Percentiles rank a stretch among this genome's conserved stretches.
phyloP scores from a whole-genome alignment of 2,888 invertebrate genomes.

The Heliconius ethilla region DNA sequence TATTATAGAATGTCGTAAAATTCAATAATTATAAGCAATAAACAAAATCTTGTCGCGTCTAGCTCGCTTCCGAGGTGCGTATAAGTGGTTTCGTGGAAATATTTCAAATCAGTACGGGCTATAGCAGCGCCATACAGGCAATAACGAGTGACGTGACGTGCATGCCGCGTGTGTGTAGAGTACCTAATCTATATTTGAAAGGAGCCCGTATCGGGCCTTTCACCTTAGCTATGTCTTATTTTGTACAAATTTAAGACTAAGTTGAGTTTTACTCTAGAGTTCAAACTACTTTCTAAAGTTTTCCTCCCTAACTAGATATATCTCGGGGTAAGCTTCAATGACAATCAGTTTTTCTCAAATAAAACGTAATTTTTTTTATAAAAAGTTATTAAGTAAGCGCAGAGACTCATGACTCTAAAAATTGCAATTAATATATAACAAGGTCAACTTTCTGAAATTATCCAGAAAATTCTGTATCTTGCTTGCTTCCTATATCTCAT shows the following conservation, averaged over 20 bases:
- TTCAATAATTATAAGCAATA: slow-evolving; percentile 37
- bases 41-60: slow-evolving; percentile 31
- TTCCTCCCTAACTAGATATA: slow-evolving; percentile 7
- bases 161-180: slow-evolving; percentile 69
- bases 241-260: slow-evolving; percentile 51
- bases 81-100: slow-evolving; percentile 81
- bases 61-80: slow-evolving; percentile 64
- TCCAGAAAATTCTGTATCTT: background rate
- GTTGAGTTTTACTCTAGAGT: background rate
- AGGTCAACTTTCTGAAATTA: background rate
- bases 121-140: slow-evolving; percentile 69
- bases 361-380: background rate
- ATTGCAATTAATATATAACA: background rate
- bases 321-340: background rate
- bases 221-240: slow-evolving; percentile 70
- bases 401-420: background rate
- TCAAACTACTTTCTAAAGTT: slow-evolving; percentile 20
- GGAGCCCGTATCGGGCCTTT: slow-evolving; percentile 59
- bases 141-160: slow-evolving; percentile 78
- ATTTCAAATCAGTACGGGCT: slow-evolving; percentile 79
- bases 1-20: background rate
- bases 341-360: background rate
- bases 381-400: too few species aligned
- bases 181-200: slow-evolving; percentile 74
- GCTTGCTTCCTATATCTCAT: too few species aligned